These are phyloP conservation scores for Eristalis tenax DNA, from an alignment of 2,888 invertebrate species.

Conservation along the genomic window DNA sequence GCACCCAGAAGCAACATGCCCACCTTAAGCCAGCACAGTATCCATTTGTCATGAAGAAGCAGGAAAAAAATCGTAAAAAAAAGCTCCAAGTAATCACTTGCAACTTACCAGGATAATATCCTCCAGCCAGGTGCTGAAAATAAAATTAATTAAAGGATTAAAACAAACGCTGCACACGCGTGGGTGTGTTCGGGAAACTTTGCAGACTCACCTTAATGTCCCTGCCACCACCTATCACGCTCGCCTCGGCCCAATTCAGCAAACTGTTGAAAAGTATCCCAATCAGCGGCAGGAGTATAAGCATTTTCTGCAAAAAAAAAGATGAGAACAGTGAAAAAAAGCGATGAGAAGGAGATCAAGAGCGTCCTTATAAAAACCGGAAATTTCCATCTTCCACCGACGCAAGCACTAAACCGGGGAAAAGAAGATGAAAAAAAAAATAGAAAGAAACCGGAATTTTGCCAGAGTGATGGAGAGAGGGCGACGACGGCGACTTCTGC, in stretches of 20 bases:
- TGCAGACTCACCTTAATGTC: conserved; percentile 77
- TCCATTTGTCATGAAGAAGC: background rate
- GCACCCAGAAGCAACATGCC: background rate
- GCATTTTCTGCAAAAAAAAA: conserved; percentile 79
- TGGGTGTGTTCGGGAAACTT: background rate
- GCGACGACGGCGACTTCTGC: background rate
- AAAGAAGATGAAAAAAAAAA: background rate
- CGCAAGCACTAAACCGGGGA: background rate
- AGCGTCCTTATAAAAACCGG: conserved; percentile 35
- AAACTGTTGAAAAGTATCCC: conserved; percentile 80
- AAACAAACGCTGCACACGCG: conserved; percentile 1
- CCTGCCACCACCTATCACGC: conserved; percentile 79
- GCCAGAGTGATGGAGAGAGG: background rate
- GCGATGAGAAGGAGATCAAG: conserved; percentile 28
- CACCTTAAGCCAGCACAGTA: background rate
- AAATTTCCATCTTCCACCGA: conserved; percentile 1
- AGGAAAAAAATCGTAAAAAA: background rate
- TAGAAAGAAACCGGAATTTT: background rate
- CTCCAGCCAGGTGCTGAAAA: conserved; percentile 73
- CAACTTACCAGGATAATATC: conserved; percentile 74
- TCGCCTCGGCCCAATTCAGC: conserved; percentile 78
- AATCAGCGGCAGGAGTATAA: conserved; percentile 80
- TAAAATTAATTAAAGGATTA: conserved; percentile 45
- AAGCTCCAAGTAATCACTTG: conserved; percentile 5
- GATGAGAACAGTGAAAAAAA: conserved; percentile 16